Percentiles rank a stretch among this genome's conserved stretches.
Conservation (phyloP, 2,888 invertebrate genomes). For the Miltochrista miniata region DNA sequence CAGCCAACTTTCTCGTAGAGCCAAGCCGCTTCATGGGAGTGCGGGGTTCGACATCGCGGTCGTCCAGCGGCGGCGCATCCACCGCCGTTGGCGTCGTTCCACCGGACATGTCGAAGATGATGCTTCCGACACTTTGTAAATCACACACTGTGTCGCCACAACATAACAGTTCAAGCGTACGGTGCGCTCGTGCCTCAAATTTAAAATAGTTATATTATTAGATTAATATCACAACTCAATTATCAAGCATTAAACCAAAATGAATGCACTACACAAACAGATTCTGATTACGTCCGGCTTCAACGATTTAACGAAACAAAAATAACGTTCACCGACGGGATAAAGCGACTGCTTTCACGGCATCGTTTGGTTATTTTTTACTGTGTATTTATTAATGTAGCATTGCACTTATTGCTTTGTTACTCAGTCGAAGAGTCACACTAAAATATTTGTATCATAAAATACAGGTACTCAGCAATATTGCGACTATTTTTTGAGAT, state of each 20-base stretch:
- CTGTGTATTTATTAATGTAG: neutral
- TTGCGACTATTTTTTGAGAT: neutral
- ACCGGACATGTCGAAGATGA: constrained; percentile 51
- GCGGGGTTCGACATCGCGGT: constrained; percentile 89
- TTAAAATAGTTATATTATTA: neutral
- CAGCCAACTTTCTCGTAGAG: constrained; percentile 90
- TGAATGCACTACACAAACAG: constrained; percentile 11
- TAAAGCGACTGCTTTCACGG: constrained; percentile 8
- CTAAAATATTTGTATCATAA: neutral
- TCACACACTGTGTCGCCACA: constrained; percentile 18
- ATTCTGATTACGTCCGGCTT: constrained; percentile 28
- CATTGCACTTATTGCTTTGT: neutral
- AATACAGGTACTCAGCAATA: constrained; percentile 7
- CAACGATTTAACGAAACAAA: constrained; percentile 31
- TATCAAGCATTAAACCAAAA: neutral
- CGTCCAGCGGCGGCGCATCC: constrained; percentile 92
- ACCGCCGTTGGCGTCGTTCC: constrained; percentile 92
- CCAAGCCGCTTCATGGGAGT: constrained; percentile 92
- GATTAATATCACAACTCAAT: neutral
- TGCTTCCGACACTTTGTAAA: constrained; percentile 4
- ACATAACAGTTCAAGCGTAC: constrained; percentile 17
- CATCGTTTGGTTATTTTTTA: constrained; percentile 13
- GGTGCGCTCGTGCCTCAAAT: neutral
- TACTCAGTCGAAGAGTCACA: neutral
- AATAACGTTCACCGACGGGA: constrained; percentile 36